phyloP scores from a whole-genome alignment of 2,888 invertebrate species.

The Notodonta ziczac region DNA sequence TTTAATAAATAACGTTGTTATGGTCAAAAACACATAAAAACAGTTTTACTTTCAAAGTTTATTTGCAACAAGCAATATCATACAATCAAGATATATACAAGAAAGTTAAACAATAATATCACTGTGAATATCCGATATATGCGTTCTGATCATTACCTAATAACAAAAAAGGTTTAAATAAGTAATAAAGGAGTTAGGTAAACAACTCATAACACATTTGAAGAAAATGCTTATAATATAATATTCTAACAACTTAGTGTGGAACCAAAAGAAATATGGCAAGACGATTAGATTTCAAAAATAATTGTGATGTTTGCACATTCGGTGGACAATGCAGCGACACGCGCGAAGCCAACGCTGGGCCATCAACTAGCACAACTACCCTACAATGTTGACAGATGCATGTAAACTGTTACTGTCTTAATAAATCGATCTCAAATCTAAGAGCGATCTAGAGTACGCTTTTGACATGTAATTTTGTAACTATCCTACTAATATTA shows the following conservation, averaged over 20 bases:
- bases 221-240: not conserved
- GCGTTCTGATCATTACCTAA: slow-evolving; percentile 47
- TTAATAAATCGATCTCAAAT: no score
- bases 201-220: not conserved
- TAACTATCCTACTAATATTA: no score
- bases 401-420: not conserved
- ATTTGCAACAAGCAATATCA: slow-evolving; percentile 66
- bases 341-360: not conserved
- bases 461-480: no score
- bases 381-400: not conserved
- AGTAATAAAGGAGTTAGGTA: slow-evolving; percentile 11
- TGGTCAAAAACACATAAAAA: no score
- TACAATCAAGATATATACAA: slow-evolving; percentile 55
- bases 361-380: slow-evolving; percentile 1
- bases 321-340: not conserved
- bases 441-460: no score
- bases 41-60: slow-evolving; percentile 48
- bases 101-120: slow-evolving; percentile 70
- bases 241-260: not conserved
- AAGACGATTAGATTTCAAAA: not conserved
- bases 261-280: not conserved
- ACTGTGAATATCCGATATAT: slow-evolving; percentile 78
- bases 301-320: not conserved
- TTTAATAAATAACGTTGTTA: no score
- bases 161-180: slow-evolving; percentile 44